Conservation (phyloP, 2,888 invertebrate genomes). For the Myopa tessellatipennis region DNA sequence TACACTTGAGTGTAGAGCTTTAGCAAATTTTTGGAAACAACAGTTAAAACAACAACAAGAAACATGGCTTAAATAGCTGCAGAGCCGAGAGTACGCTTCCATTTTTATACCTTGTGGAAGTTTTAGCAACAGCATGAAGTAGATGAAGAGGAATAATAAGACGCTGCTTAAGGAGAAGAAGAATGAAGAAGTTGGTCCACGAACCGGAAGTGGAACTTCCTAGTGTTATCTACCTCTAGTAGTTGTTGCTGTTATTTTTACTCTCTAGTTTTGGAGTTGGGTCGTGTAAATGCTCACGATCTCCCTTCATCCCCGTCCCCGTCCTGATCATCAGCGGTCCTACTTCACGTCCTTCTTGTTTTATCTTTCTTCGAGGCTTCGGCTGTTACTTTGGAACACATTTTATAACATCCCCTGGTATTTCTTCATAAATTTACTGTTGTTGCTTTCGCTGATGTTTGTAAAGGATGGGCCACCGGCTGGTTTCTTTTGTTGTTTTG, state of each 20-base stretch:
- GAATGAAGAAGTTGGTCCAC: background rate
- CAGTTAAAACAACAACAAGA: slow-evolving; percentile 1
- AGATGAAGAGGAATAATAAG: background rate
- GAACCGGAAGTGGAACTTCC: background rate
- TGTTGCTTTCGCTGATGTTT: too few species aligned
- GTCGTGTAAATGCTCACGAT: background rate
- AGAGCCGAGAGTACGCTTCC: slow-evolving; percentile 11
- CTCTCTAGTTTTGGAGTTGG: background rate
- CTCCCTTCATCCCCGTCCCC: too few species aligned
- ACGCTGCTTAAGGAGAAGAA: background rate
- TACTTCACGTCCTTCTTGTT: too few species aligned
- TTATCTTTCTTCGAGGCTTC: too few species aligned
- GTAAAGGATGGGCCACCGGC: too few species aligned
- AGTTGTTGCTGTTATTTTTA: background rate
- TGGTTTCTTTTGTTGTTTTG: too few species aligned
- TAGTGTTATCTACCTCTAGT: too few species aligned
- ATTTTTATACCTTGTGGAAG: slow-evolving; percentile 25
- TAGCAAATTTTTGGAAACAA: slow-evolving; percentile 1
- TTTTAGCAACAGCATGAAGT: slow-evolving; percentile 8
- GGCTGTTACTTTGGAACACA: too few species aligned
- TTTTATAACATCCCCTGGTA: too few species aligned
- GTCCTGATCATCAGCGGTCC: too few species aligned
- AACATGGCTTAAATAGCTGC: slow-evolving; percentile 13
- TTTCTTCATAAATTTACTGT: too few species aligned
- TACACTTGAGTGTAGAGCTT: background rate